Evolutionary conservation across 2,113 vertebrate genomes (phyloP).

Genomic region (Lanius ludovicianus): DNA sequence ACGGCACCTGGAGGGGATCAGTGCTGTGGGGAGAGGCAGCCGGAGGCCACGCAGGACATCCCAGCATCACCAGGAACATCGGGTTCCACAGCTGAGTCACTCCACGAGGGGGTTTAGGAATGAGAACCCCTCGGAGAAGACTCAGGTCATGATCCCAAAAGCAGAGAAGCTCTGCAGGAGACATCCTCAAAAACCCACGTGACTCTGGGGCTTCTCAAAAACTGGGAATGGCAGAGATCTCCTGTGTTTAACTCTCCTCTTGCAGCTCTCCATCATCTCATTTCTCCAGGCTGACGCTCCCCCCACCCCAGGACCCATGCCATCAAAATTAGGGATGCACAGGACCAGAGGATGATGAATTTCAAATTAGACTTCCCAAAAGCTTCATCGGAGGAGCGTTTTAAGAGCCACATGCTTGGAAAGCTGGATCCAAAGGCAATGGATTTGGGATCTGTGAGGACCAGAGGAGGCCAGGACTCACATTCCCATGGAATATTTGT

Average conservation of each 20-base stretch:
- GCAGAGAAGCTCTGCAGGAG: neutral
- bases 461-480: neutral
- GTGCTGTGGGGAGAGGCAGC: neutral
- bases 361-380: neutral
- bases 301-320: neutral
- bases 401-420: neutral
- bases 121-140: neutral
- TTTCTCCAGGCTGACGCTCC: neutral
- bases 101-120: fast-evolving
- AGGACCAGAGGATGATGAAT: neutral
- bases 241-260: neutral
- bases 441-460: neutral
- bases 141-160: neutral
- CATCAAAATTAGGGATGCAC: neutral
- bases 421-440: neutral
- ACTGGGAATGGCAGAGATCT: neutral
- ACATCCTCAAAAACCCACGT: fast-evolving
- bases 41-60: neutral
- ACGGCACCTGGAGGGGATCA: neutral
- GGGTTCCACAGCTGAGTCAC: fast-evolving
- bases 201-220: neutral
- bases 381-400: neutral
- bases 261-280: neutral
- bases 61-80: fast-evolving
- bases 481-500: neutral